Evolutionary conservation across 2,797 vertebrate genomes (phyloP).

Genomic region (Ctenosaura bakeri): DNA sequence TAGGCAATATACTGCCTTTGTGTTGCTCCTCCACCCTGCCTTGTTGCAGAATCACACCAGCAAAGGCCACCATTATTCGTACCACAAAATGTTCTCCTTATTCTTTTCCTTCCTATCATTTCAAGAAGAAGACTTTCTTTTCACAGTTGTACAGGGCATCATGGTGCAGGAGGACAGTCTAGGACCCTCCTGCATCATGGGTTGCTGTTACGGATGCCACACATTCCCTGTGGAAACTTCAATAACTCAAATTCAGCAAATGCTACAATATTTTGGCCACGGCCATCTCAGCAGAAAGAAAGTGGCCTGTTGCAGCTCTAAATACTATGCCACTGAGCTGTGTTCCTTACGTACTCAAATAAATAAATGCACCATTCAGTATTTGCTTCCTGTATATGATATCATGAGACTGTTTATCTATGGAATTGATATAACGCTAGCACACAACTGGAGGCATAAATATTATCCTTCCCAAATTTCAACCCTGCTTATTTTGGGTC

Average conservation of each 20-base stretch:
- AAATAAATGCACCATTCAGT: background rate
- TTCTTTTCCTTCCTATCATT: background rate
- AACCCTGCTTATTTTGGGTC: constrained; percentile 48
- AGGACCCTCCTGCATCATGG: background rate
- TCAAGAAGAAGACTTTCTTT: background rate
- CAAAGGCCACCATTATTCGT: background rate
- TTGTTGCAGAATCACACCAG: background rate
- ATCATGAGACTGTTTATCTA: background rate
- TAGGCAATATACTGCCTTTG: too few relatives aligned
- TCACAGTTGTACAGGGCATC: background rate
- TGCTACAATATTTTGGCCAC: background rate
- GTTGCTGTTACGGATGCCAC: background rate
- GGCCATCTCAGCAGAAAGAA: background rate
- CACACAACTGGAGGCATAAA: constrained; percentile 34
- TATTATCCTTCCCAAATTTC: background rate
- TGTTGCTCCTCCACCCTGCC: background rate
- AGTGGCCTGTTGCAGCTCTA: background rate
- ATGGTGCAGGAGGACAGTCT: background rate
- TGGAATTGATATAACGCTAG: background rate
- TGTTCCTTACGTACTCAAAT: too few relatives aligned
- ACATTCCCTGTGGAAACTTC: background rate
- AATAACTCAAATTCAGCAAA: background rate
- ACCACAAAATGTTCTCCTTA: background rate
- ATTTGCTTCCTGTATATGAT: background rate
- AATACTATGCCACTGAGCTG: background rate